These are phyloP conservation scores for Gobio gobio DNA, from an alignment of 2,113 vertebrate genomes.

Conservation along the genomic window DNA sequence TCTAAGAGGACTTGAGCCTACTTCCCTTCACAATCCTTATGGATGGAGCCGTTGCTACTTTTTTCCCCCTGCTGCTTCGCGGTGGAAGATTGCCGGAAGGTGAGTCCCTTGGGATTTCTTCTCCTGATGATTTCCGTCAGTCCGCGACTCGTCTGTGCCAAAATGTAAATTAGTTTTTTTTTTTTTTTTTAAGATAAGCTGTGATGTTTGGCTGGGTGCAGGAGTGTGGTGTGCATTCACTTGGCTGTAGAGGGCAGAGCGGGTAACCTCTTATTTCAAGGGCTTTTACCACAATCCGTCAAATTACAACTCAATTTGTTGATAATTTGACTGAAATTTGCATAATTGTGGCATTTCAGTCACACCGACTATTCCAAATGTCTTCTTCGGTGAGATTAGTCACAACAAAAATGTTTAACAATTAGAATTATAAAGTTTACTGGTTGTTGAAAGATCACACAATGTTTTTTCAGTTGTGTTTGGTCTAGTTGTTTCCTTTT, in stretches of 20 bases:
- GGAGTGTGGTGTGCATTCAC: not conserved
- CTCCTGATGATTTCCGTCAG: not conserved
- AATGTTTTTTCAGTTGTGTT: not conserved
- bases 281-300: not conserved
- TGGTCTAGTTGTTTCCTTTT: not conserved
- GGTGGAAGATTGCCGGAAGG: constrained; percentile 58
- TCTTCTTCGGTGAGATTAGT: not conserved
- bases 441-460: not conserved
- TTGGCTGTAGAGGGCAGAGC: constrained; percentile 36
- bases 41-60: not conserved
- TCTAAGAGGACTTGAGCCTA: constrained; percentile 33
- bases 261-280: constrained; percentile 5
- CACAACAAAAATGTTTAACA: not conserved
- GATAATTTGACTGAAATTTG: not conserved
- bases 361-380: not conserved
- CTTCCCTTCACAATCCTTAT: constrained; percentile 1
- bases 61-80: constrained; percentile 3
- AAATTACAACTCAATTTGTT: constrained; percentile 10
- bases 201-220: constrained; percentile 22
- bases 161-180: constrained; percentile 38
- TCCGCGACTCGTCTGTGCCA: constrained; percentile 1
- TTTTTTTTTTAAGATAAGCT: constrained; percentile 18
- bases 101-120: constrained; percentile 54
- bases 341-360: not conserved
- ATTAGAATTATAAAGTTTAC: not conserved